Evolutionary conservation across 2,797 vertebrate genomes (phyloP), one percentile per base, ranked within the genome.

Genomic region (Eulemur coronatus): DNA sequence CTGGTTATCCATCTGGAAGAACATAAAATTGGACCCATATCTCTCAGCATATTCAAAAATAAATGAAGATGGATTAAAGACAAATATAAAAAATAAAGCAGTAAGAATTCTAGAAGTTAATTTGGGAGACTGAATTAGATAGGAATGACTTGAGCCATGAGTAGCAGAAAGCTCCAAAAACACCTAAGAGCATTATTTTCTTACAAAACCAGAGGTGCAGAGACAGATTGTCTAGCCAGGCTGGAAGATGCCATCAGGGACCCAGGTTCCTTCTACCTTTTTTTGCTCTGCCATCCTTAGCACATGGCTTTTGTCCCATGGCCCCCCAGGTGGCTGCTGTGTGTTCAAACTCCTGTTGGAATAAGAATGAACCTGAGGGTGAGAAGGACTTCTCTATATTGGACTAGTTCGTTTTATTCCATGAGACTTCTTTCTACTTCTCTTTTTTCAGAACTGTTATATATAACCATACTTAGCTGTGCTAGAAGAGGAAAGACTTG

Each of bases 1-100:
- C 97, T 97, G 97, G 96, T 67, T 97, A 94, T 94, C 97, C 97
- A 95, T 98, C 97, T 97, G 97, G 95, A 96, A 96, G 97, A 90
- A 93, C 91, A n/a, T 96, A 94, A 97, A 98, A 93, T 96, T 97
- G 97, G 97, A 95, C 94, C 91, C 86, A 50, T 96, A 90, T 96
- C 89, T 96, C 93, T 97, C 94, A 93, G 84, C 95, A 61, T 96
- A 94, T 81, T 97, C 94, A 97, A 97, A 98, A 97, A 97, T 97
- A 97, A 96, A 95, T 95, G 92, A 96, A 96, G 95, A 96, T 93
- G 97, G 93, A 96, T 96, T 97, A 94, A 95, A 97, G 94, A 88
- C 97, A 93, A 97, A 96, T 89, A 38, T 84, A 84, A 91, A 84
- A 92, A 84, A 24, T 35, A 43, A 84, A 90, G 76, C 89, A 88